Evolutionary conservation across 2,113 vertebrate genomes (phyloP).

Genomic region (Scalopus aquaticus): DNA sequence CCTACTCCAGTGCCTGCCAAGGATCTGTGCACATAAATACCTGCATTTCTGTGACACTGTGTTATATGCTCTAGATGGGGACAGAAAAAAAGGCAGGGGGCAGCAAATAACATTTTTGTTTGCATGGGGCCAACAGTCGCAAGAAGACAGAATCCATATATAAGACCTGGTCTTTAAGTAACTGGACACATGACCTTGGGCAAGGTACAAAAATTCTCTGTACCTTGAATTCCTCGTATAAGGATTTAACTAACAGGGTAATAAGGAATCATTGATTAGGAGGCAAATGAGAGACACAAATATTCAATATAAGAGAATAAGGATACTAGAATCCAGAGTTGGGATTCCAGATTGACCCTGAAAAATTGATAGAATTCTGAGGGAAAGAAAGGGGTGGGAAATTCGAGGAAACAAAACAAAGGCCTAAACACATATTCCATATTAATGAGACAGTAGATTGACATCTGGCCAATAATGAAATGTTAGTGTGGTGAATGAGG

Average conservation of each 20-base stretch:
- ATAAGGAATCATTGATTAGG: background rate
- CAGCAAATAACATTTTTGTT: background rate
- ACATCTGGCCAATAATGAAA: background rate
- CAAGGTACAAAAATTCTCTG: constrained; percentile 15
- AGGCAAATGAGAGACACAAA: background rate
- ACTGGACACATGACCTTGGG: background rate
- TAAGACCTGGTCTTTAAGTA: background rate
- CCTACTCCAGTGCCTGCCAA: background rate
- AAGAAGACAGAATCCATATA: background rate
- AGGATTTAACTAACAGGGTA: constrained; percentile 6
- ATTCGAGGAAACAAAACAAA: background rate
- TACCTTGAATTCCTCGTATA: background rate
- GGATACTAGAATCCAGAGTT: background rate
- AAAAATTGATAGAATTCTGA: background rate
- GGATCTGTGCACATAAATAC: background rate
- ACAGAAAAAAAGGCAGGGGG: background rate
- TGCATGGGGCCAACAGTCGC: background rate
- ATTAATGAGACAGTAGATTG: background rate
- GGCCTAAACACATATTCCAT: background rate
- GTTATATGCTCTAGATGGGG: background rate
- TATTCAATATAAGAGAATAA: background rate
- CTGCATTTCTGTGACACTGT: background rate
- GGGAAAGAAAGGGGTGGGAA: background rate
- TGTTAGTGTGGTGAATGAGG: background rate
- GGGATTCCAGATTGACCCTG: background rate